Evolutionary conservation across 2,797 vertebrate species (phyloP), one percentile per base, ranked within the genome.

Genomic region (Myripristis jacobus): DNA sequence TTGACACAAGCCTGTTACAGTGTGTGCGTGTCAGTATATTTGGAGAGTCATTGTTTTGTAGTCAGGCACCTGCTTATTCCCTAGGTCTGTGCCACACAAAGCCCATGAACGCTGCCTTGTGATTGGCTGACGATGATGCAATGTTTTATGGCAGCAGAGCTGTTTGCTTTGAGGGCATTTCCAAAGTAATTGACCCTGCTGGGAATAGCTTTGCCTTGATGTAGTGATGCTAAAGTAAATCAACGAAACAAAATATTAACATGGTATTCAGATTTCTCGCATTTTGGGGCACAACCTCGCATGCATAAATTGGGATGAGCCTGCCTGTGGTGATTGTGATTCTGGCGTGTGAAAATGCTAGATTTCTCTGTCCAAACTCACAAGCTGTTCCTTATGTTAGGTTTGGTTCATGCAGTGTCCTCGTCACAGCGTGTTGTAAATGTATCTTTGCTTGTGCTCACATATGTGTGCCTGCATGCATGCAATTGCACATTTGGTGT

Each of bases 51-150:
- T 47, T 84, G 72, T 84, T 85, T 84, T 82, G 72, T 64, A 63
- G 75, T 69, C 52, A 54, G 50, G 74, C 91, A 91, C 89, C 89
- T 92, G 87, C 88, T 85, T 77, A 65, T 90, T 81, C 77, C 79
- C 84, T 18, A 60, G 75, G 72, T 84, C 84, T 76, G 63, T 80
- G 82, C 78, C 79, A 64, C 89, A 91, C 87, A 88, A 93, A 92
- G 91, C 84, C 79, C 75, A 69, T 21, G 69, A 71, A 82, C 73
- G 79, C 89, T 51, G 85, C 70, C 65, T 59, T 48, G 73, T 80
- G 92, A 94, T 94, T 95, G 93, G 93, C 88, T 89, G 81, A 9
- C 11, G 91, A 89, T 94, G 93, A 93, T 91, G 92, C 88, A 94
- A 92, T 93, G 88, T 70, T 89, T 89, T 55, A 78, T 75, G 85